Conservation (phyloP, 2,113 vertebrate species). For the Axis porcinus region DNA sequence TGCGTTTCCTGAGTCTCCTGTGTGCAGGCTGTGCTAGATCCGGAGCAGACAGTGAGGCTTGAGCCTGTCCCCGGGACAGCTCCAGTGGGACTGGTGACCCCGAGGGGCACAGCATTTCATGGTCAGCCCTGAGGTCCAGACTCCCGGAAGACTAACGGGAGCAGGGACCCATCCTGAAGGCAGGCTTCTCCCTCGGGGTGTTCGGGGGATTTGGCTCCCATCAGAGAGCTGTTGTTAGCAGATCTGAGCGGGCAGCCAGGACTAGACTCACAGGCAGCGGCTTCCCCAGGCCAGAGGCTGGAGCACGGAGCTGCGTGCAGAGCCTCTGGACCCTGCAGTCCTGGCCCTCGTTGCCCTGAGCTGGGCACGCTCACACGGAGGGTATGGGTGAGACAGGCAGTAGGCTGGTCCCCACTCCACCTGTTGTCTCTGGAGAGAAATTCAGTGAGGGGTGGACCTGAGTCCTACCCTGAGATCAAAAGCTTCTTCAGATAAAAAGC, state of each 20-base stretch:
- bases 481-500: neutral
- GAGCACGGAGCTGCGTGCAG: neutral
- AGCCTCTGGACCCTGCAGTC: neutral
- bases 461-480: neutral
- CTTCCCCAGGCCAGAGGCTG: neutral
- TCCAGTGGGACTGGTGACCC: neutral
- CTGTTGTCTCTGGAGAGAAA: rapidly evolving
- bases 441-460: neutral
- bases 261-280: neutral
- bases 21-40: rapidly evolving
- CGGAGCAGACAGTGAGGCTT: neutral
- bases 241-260: neutral
- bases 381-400: neutral
- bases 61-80: neutral
- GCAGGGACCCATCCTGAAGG: neutral
- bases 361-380: neutral
- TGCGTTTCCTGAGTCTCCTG: neutral
- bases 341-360: neutral
- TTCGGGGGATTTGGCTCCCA: neutral
- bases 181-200: rapidly evolving
- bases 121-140: neutral
- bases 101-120: neutral
- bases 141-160: neutral
- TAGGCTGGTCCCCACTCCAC: neutral
- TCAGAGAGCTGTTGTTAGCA: neutral